phyloP scores from a whole-genome alignment of 1,140 invertebrate species.

The Drosophila neocordata region DNA sequence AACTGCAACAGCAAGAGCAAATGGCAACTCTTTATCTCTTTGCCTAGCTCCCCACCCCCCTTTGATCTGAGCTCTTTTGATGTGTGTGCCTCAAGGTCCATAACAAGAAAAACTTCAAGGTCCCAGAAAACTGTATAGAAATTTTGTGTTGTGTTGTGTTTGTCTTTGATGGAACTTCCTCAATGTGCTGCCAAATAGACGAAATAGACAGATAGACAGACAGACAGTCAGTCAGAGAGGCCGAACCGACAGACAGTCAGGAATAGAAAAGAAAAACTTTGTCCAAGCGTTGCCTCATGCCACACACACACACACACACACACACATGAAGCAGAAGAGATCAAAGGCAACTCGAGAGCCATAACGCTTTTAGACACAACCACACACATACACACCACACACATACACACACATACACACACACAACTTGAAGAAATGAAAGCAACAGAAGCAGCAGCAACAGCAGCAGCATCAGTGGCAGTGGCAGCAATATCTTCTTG shows the following conservation, averaged over 20 bases:
- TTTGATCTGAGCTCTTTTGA: slow-evolving; percentile 67
- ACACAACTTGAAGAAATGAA: slow-evolving; percentile 47
- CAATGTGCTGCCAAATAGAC: slow-evolving; percentile 70
- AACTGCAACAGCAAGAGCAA: slow-evolving; percentile 58
- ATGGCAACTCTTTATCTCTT: slow-evolving; percentile 28
- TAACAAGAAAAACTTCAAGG: slow-evolving; percentile 65
- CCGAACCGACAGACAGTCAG: background rate
- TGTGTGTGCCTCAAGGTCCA: slow-evolving; percentile 70
- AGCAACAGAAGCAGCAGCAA: slow-evolving; percentile 37
- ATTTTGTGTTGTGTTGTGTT: slow-evolving; percentile 45
- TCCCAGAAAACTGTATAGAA: slow-evolving; percentile 52
- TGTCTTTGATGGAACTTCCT: slow-evolving; percentile 79
- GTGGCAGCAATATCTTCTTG: slow-evolving; percentile 50
- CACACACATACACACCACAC: slow-evolving; percentile 15
- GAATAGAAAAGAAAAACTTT: slow-evolving; percentile 19
- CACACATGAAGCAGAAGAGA: slow-evolving; percentile 38
- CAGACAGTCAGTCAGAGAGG: slow-evolving; percentile 14
- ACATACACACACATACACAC: background rate
- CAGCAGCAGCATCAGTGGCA: slow-evolving; percentile 31
- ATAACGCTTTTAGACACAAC: slow-evolving; percentile 61
- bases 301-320: slow-evolving; percentile 9
- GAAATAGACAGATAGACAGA: slow-evolving; percentile 50
- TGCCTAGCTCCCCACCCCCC: slow-evolving; percentile 41
- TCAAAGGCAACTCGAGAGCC: slow-evolving; percentile 68
- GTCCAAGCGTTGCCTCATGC: slow-evolving; percentile 16